Base-by-base conservation (phyloP, 2,888 invertebrate species). In the Meta bourneti region DNA sequence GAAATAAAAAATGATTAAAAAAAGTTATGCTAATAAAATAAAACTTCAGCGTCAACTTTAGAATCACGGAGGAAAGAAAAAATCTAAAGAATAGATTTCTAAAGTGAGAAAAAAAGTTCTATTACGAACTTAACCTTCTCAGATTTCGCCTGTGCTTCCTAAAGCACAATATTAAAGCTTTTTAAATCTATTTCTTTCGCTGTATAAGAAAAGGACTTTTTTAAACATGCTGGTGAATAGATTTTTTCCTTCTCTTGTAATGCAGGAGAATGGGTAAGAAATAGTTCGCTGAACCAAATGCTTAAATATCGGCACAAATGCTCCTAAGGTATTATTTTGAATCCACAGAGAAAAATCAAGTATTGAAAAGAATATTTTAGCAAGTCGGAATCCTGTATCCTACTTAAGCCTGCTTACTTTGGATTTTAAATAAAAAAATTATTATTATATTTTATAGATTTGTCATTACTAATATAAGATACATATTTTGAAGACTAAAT, bases 21-120 rank as follows among this genome's bases (percentile, higher is more conserved):
- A 85, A 86, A 69, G 13, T 72, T 54, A 72, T 72, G 72, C 72
- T 78, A 72, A 80, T 72, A 80, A 79, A 87, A 87, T 87, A 87
- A 78, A 86, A 80, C 72, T 87, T 70, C 16, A 71, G 79, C 34
- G 70, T 72, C 51, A 87, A 71, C 78, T 87, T 52, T 71, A 80
- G 54, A 61, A 71, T 34, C 52, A 7, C 9, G 49, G n/a, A 48
- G n/a, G 19, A 0, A 71, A 7, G 19, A 72, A 80, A 87, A 87
- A 72, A 75, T 34, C 61, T 34, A 20, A 49, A 69, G 85, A 78
- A 70, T 78, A 70, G 70, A 86, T 86, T 86, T 86, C 52, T 20
- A 7, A 78, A 16, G 20, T 16, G 70, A 48, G 11, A 78, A 86
- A 86, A n/a, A 86, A 86, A 16, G 52, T 19, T 52, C 51, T 84